A percentile compares a stretch with the other conserved stretches of the same genome.
These are phyloP conservation scores for Eremobia ochroleuca DNA, from an alignment of 2,888 invertebrate genomes.

Conservation along the genomic window DNA sequence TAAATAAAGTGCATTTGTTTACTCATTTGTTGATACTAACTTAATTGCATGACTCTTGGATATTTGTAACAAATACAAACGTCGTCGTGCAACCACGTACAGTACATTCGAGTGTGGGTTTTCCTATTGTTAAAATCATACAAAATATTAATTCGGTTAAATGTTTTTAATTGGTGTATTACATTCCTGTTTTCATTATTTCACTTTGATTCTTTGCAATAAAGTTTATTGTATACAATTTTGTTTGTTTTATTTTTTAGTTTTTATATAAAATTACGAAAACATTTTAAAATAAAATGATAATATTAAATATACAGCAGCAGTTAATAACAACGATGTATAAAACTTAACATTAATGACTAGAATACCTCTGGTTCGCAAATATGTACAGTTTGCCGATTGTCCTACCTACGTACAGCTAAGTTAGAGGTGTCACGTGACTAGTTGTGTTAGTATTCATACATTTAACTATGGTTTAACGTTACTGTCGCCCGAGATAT, in stretches of 20 bases:
- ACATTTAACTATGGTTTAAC: slow-evolving; percentile 26
- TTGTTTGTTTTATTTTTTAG: slow-evolving; percentile 64
- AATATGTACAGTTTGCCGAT: slow-evolving; percentile 66
- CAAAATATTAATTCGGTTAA: slow-evolving; percentile 80
- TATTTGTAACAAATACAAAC: slow-evolving; percentile 17
- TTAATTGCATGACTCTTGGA: slow-evolving; percentile 11
- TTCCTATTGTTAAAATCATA: slow-evolving; percentile 73
- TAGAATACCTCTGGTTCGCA: slow-evolving; percentile 83
- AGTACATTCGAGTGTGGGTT: slow-evolving; percentile 61
- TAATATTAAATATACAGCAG: slow-evolving; percentile 65
- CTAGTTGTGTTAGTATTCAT: slow-evolving; percentile 80
- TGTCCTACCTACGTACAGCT: slow-evolving; percentile 49
- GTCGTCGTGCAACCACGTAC: not conserved
- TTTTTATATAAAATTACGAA: slow-evolving; percentile 74
- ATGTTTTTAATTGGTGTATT: slow-evolving; percentile 83
- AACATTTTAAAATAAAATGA: slow-evolving; percentile 64
- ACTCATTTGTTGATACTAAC: slow-evolving; percentile 5
- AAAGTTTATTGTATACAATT: slow-evolving; percentile 84
- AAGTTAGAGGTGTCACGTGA: slow-evolving; percentile 82
- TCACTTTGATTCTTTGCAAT: slow-evolving; percentile 76
- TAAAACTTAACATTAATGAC: slow-evolving; percentile 84
- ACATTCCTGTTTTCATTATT: slow-evolving; percentile 85
- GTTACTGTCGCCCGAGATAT: slow-evolving; percentile 22
- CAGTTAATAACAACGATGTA: slow-evolving; percentile 78
- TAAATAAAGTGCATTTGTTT: slow-evolving; percentile 34